Conservation (phyloP, 2,888 invertebrate species). For the Diplazon laetatorius region DNA sequence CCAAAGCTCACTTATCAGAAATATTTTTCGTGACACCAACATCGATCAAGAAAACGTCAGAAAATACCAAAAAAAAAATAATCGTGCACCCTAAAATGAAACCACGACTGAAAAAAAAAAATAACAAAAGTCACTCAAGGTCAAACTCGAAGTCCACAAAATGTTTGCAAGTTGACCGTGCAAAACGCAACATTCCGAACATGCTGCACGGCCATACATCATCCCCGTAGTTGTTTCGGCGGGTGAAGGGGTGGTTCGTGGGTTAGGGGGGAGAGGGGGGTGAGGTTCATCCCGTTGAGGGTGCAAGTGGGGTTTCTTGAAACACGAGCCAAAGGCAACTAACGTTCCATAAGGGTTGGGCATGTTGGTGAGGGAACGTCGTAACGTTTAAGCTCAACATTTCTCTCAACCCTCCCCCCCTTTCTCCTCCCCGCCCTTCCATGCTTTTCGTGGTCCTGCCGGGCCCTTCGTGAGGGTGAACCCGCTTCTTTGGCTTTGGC, state of each 20-base stretch:
- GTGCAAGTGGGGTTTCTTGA: constrained; percentile 56
- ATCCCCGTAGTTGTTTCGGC: constrained; percentile 73
- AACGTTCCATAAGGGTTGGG: constrained; percentile 20
- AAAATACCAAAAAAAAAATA: no score
- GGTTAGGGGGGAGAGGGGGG: no score
- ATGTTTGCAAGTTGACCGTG: no score
- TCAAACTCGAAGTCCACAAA: no score
- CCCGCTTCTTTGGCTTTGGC: constrained; percentile 49
- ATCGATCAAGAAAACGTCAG: no score
- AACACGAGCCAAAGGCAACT: constrained; percentile 34
- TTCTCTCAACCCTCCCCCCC: constrained; percentile 80
- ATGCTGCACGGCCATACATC: constrained; percentile 80
- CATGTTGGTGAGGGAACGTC: constrained; percentile 67
- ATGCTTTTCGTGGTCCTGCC: no score
- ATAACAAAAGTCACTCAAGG: no score
- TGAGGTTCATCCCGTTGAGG: constrained; percentile 28
- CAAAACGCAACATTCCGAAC: constrained; percentile 72
- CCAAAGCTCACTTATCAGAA: no score
- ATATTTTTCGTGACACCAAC: no score
- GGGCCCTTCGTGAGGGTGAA: constrained; percentile 71
- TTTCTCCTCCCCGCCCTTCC: no score
- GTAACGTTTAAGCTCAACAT: constrained; percentile 81
- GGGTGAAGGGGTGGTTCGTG: constrained; percentile 9
- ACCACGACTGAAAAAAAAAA: no score
- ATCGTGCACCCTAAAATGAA: no score